phyloP scores from a whole-genome alignment of 2,113 vertebrate genomes.

The Phocoena phocoena region DNA sequence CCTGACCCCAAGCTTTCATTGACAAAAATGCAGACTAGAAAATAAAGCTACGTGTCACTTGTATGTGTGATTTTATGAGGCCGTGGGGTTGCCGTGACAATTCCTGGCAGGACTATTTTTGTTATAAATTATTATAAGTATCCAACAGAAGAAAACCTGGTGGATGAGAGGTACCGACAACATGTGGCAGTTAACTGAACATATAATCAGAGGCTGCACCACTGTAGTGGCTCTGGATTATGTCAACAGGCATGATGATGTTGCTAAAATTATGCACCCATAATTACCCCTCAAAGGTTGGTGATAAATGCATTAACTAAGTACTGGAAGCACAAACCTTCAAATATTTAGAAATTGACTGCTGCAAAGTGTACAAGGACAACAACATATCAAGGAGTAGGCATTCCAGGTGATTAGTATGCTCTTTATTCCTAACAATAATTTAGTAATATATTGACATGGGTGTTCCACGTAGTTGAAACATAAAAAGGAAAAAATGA shows the following conservation, averaged over 20 bases:
- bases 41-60: background rate
- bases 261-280: conserved; percentile 79
- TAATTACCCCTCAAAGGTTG: conserved; percentile 77
- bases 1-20: background rate
- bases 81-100: background rate
- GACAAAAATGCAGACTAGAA: background rate
- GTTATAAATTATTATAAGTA: conserved; percentile 58
- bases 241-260: conserved; percentile 78
- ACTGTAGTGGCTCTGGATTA: conserved; percentile 63
- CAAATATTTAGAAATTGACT: conserved; percentile 64
- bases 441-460: background rate
- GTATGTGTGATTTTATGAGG: background rate
- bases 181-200: conserved; percentile 72
- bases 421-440: background rate
- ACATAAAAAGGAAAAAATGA: background rate
- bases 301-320: conserved; percentile 78
- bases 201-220: conserved; percentile 72
- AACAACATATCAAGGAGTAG: background rate
- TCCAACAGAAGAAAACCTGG: conserved; percentile 50
- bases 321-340: conserved; percentile 63
- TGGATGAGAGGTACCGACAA: conserved; percentile 46
- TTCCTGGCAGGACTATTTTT: conserved; percentile 57
- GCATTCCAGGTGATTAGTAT: background rate
- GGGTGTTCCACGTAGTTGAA: background rate
- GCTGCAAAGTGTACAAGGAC: background rate